phyloP scores from a whole-genome alignment of 1,140 invertebrate genomes.

The Drosophila ficusphila region DNA sequence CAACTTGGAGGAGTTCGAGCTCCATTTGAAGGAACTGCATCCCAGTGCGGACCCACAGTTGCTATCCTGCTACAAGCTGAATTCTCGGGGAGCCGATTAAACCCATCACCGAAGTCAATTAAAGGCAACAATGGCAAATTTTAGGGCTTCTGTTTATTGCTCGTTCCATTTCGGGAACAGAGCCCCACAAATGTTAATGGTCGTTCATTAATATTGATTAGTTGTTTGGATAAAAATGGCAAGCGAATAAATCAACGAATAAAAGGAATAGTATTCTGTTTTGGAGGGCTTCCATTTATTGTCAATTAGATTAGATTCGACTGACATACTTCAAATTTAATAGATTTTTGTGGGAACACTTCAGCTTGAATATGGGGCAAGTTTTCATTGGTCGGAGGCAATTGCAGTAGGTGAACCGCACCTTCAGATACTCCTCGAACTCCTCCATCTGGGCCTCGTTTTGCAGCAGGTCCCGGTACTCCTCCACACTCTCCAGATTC shows the following conservation, averaged over 20 bases:
- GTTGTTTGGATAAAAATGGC: not conserved
- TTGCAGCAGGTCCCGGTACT: conserved; percentile 56
- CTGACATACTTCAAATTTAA: conserved; percentile 49
- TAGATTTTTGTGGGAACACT: conserved; percentile 45
- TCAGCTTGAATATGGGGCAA: conserved; percentile 55
- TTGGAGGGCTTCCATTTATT: conserved; percentile 26
- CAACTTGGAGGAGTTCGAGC: conserved; percentile 12
- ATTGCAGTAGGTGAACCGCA: conserved; percentile 55
- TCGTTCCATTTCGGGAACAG: not conserved
- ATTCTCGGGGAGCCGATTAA: not conserved
- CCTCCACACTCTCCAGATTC: conserved; percentile 59
- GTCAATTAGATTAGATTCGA: conserved; percentile 19
- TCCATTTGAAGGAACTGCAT: conserved; percentile 3
- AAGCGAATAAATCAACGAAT: conserved; percentile 11
- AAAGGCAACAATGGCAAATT: conserved; percentile 2
- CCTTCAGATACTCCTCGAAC: conserved; percentile 46
- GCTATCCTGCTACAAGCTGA: conserved; percentile 7
- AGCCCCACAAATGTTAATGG: conserved; percentile 14
- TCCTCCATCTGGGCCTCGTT: conserved; percentile 39
- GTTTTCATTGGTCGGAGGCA: conserved; percentile 37
- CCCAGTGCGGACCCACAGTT: not conserved
- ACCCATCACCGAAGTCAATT: conserved; percentile 1
- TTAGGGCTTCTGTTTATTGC: conserved; percentile 26
- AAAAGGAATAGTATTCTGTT: not conserved
- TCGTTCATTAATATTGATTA: conserved; percentile 8